Base-by-base conservation (phyloP, 2,113 vertebrate genomes). In the Tapirus terrestris region DNA sequence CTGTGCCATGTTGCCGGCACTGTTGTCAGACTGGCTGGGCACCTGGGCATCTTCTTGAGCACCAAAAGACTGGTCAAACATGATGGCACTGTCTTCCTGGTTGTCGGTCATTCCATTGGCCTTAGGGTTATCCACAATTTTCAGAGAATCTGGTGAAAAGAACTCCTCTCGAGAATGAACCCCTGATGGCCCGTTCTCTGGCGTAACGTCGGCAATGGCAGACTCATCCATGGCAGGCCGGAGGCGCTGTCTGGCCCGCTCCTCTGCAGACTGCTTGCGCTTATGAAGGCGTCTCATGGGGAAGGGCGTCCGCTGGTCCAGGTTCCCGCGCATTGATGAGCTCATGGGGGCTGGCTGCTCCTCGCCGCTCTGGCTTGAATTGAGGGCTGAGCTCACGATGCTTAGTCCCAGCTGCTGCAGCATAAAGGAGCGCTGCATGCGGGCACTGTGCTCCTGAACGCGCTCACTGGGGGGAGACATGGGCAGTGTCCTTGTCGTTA, bases 391-490 rank as follows among this genome's bases (percentile, higher is more conserved):
- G 98, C 99, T 99, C 93, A 99, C 99, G 0, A 99, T 98, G 98
- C 99, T 99, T 3, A 99, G 98, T 8, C 99, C 99, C 76, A 99
- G 99, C 98, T 99, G 99, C 98, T 99, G 99, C 58, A 99, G 98
- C 98, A 99, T 99, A 95, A 99, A 99, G 45, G 99, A 99, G 80
- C 99, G 99, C 97, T 99, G 99, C 97, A 99, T 98, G 88, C 99
- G 99, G 0, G 98, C 99, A 0, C 99, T 99, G 96, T 99, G 99
- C 97, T 99, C 99, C 96, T 99, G 99, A 25, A 96, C 97, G 0
- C 99, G 98, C n/a, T 99, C 99, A 0, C 98, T 99, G 0, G 99
- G 99, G 5, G 99, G 99, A 2, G 99, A 99, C 99, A 99, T 99
- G 0, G 99, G 99, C 83, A 99, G 98, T 0, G 99, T 99, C 96